Base-by-base conservation (phyloP, 2,888 invertebrate species). In the Apomyelois bistriatella region DNA sequence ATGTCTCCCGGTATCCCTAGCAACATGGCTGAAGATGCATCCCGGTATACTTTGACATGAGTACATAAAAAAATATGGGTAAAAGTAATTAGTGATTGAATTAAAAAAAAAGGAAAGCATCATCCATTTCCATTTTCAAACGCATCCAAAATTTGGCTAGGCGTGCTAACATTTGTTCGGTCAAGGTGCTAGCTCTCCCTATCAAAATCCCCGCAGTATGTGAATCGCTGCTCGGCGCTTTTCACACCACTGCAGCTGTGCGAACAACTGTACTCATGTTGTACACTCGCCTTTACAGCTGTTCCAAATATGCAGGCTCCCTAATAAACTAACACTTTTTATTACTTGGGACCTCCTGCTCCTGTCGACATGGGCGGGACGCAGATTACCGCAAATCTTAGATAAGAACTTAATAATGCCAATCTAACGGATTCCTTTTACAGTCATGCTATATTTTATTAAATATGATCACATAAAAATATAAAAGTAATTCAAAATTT, bases 191-290 rank as follows among this genome's bases (percentile, higher is more conserved):
- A 32, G 61, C 43, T 66, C 58, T 68, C 69, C 85, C 85, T 84
- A 81, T 66, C 70, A 68, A 76, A 40, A 70, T 73, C 74, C 69
- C 61, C 67, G 60, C 66, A 64, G 72, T 83, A 81, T 89, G 89
- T 82, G 89, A 89, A 89, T 79, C 79, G 73, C 64, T 55, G 73
- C 70, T 66, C 71, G 68, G 69, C 65, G 72, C 70, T 81, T 82
- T 89, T 89, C 89, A 89, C 89, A 89, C 79, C 80, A 76, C 64
- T 76, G 76, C 85, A 85, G 85, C 85, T 85, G 85, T 76, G 74
- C 46, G 46, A 9, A 16, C 46, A 32, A 46, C 32, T 32, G 46
- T 32, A 16, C 30, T 7, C 22, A 22, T 22, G 46, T 67, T 43
- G 46, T 67, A 65, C 68, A 65, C 66, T 68, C 67, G 65, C 71